Base-by-base conservation (phyloP, 30 jellyfish, hydroid and myxozoan species). In the Chrysaora quinquecirrha region DNA sequence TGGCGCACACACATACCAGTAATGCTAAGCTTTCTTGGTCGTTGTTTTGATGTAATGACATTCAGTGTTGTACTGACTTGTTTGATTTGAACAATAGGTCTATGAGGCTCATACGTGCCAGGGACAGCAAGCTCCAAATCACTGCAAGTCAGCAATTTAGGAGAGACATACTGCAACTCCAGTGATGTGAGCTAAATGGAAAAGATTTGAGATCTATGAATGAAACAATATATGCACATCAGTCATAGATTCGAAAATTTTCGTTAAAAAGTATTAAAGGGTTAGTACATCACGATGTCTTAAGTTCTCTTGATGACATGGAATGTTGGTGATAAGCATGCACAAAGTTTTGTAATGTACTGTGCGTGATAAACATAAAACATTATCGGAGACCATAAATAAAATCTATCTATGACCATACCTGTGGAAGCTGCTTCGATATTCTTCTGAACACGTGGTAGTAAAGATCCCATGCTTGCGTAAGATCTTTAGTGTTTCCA, bases 81-180 rank as follows among this genome's bases (percentile, higher is more conserved):
- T 64, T 89, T 82, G 82, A 95, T 95, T 63, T 82, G 97, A n/a
- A 96, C 87, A 38, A 95, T 86, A 16, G 97, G 97, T 38, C 67
- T 89, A 27, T 89, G 97, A 0, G 99, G 97, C 65, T 88, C 97
- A 49, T 95, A 95, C 28, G 97, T 95, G 85, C 99, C 97, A 30
- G 99, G 99, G 32, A 95, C 96, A 65, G 99, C 97, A 30, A 95
- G 82, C 82, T 89, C 97, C 19, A 89, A 94, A 58, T 95, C 97
- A 21, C 95, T 75, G 78, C 97, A 95, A 0, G 82, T 68, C 50
- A 88, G 63, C 48, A 95, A 87, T 73, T 88, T 95, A 34, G 99
- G 99, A 6, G 97, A 89, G 33, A 86, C 97, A 64, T 85, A 85
- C 73, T 90, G 97, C 50, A 95, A 80, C 30, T 95, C 99, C 73